Evolutionary conservation across 2,888 invertebrate species (phyloP).

Genomic region (Achlya flavicornis): DNA sequence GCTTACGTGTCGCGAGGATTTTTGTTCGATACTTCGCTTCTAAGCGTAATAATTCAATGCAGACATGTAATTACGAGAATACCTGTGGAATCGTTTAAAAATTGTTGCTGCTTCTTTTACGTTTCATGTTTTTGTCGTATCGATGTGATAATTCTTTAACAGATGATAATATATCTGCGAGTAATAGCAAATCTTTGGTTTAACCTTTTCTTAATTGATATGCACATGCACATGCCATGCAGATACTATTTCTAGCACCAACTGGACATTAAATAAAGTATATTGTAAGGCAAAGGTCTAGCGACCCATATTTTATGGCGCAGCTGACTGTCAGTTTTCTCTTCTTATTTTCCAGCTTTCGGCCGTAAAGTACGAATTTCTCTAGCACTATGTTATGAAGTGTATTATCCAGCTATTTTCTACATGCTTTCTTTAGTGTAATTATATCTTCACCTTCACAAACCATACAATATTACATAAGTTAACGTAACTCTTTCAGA

Average conservation of each 20-base stretch:
- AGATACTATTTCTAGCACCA: too few species aligned
- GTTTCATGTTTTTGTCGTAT: not conserved
- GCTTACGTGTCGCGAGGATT: too few species aligned
- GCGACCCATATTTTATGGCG: not conserved
- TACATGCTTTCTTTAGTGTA: too few species aligned
- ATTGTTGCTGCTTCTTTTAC: not conserved
- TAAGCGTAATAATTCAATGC: too few species aligned
- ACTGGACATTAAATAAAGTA: not conserved
- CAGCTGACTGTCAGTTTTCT: not conserved
- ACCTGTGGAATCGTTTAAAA: not conserved
- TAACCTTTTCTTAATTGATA: too few species aligned
- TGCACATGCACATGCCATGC: too few species aligned
- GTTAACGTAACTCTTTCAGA: not conserved
- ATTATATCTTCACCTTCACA: too few species aligned
- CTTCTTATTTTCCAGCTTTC: not conserved
- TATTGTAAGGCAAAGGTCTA: not conserved
- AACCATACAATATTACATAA: not conserved
- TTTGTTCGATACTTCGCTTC: too few species aligned
- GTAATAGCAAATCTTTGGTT: too few species aligned
- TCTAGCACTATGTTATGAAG: not conserved
- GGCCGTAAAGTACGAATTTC: not conserved
- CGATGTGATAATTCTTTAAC: too few species aligned
- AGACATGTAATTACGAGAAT: not conserved
- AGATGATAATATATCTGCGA: too few species aligned
- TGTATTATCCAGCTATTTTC: not conserved